phyloP scores from a whole-genome alignment of 2,113 vertebrate species.

The Pterocles gutturalis region DNA sequence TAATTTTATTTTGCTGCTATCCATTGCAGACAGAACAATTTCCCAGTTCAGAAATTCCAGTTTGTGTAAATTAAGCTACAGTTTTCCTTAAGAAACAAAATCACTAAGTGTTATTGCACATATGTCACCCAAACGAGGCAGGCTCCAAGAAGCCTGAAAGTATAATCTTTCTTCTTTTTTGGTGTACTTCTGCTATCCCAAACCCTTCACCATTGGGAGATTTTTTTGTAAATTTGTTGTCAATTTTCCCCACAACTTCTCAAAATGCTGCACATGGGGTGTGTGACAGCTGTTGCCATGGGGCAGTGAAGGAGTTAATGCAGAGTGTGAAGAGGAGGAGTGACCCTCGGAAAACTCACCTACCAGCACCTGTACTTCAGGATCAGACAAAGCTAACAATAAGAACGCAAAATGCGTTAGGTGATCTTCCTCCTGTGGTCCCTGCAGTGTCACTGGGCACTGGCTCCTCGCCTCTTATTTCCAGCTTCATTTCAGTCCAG shows the following conservation, averaged over 20 bases:
- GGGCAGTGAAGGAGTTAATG: conserved; percentile 5
- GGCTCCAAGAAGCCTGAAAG: not conserved
- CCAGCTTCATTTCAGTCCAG: conserved; percentile 76
- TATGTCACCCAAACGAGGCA: not conserved
- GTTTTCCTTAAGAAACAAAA: not conserved
- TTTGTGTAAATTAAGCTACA: not conserved
- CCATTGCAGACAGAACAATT: not conserved
- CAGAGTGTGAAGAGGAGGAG: not conserved
- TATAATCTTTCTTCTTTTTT: not conserved
- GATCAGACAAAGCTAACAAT: conserved; percentile 74
- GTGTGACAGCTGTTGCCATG: fast-evolving
- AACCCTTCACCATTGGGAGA: not conserved
- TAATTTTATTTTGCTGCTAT: not conserved
- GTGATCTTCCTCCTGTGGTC: conserved; percentile 78
- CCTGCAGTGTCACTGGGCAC: conserved; percentile 75
- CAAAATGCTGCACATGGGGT: fast-evolving
- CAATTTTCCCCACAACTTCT: fast-evolving
- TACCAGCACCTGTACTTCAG: conserved; percentile 53
- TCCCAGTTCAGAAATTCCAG: not conserved
- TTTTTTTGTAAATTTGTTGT: not conserved
- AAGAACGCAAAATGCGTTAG: conserved; percentile 76
- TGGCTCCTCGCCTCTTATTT: conserved; percentile 79
- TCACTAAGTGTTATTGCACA: fast-evolving
- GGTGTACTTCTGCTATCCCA: not conserved
- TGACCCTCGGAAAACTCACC: conserved; percentile 1